Evolutionary conservation across 1,140 invertebrate species (phyloP).

Genomic region (Drosophila chauvacae): DNA sequence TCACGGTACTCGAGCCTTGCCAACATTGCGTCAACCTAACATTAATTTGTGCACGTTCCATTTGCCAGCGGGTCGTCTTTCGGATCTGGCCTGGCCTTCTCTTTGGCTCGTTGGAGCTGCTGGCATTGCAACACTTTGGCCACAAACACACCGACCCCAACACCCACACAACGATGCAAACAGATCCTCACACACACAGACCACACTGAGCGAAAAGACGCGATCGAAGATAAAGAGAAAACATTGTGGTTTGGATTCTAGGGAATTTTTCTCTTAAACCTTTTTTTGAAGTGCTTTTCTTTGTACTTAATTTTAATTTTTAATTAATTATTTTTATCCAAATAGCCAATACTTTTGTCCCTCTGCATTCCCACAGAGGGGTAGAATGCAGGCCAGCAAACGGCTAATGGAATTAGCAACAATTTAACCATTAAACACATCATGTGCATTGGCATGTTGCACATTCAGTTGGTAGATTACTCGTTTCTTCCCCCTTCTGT

Average conservation of each 20-base stretch:
- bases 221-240: no score
- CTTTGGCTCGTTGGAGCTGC: constrained; percentile 34
- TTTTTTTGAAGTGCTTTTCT: no score
- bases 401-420: constrained; percentile 80
- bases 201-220: constrained; percentile 4
- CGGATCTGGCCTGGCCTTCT: constrained; percentile 34
- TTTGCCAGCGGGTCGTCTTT: constrained; percentile 57
- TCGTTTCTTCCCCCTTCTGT: not conserved
- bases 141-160: constrained; percentile 44
- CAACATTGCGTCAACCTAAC: constrained; percentile 68
- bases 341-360: not conserved
- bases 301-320: not conserved
- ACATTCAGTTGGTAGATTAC: constrained; percentile 59
- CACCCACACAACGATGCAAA: constrained; percentile 25
- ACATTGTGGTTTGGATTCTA: not conserved
- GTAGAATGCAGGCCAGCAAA: constrained; percentile 62
- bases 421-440: constrained; percentile 83
- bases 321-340: not conserved
- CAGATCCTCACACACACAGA: constrained; percentile 11
- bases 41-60: constrained; percentile 80
- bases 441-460: constrained; percentile 79
- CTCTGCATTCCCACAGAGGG: constrained; percentile 13
- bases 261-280: not conserved
- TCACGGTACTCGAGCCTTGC: constrained; percentile 57
- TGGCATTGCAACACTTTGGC: constrained; percentile 75